Evolutionary conservation across 2,797 vertebrate genomes (phyloP).

Genomic region (Nasua narica): DNA sequence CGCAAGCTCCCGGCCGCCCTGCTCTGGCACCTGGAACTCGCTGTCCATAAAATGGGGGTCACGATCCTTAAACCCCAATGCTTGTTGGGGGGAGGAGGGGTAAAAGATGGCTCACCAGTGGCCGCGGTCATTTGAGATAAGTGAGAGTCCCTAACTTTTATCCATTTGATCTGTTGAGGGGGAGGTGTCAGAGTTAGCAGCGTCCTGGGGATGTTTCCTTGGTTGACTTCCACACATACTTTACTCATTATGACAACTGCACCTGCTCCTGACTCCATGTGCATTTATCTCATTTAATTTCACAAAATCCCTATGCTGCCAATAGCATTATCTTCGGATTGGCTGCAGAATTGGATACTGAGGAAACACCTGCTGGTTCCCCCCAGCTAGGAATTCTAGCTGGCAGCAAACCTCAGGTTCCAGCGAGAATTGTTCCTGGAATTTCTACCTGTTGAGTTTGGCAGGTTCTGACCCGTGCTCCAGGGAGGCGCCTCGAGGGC

Average conservation of each 20-base stretch:
- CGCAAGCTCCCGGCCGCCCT: accelerated
- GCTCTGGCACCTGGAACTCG: background rate
- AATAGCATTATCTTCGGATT: too few relatives aligned
- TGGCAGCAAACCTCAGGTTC: background rate
- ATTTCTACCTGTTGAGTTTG: background rate
- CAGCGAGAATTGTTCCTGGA: background rate
- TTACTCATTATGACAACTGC: background rate
- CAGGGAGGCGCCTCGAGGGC: background rate
- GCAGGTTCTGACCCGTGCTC: background rate
- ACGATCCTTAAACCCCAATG: too few relatives aligned
- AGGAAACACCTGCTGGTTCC: background rate
- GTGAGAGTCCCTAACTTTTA: background rate
- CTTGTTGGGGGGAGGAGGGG: background rate
- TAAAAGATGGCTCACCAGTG: background rate
- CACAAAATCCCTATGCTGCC: background rate
- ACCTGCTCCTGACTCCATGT: background rate
- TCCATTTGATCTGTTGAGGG: background rate
- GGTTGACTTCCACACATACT: background rate
- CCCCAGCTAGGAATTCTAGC: background rate
- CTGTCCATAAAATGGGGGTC: background rate
- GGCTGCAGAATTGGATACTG: background rate
- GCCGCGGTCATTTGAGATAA: background rate
- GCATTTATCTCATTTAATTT: background rate
- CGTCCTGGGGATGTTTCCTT: background rate
- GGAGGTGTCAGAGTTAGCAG: background rate